Percentiles rank a stretch among this genome's conserved stretches.
These are phyloP conservation scores for Eulimnadia texana DNA, from an alignment of 1,140 invertebrate genomes.

Conservation along the genomic window DNA sequence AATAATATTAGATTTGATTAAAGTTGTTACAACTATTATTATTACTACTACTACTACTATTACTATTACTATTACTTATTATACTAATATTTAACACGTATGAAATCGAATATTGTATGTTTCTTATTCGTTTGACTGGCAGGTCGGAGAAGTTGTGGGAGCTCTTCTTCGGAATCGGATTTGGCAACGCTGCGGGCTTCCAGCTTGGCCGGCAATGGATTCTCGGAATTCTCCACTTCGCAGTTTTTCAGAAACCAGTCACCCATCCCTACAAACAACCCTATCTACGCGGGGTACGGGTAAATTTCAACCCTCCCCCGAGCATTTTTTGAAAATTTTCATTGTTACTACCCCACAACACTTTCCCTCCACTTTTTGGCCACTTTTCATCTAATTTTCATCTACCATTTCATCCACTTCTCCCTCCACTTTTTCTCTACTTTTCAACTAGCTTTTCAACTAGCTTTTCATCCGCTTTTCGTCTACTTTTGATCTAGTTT, in stretches of 20 bases:
- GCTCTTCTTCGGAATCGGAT: background rate
- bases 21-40: too few species aligned
- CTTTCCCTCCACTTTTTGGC: too few species aligned
- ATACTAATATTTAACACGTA: too few species aligned
- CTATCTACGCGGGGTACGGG: slow-evolving; percentile 5
- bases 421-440: background rate
- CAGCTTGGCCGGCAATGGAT: background rate
- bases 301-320: too few species aligned
- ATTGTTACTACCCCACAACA: too few species aligned
- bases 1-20: too few species aligned
- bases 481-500: background rate
- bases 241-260: slow-evolving; percentile 3
- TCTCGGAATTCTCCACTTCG: background rate
- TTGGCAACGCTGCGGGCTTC: slow-evolving; percentile 1
- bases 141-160: background rate
- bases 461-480: too few species aligned
- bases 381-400: background rate
- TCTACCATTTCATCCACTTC: background rate
- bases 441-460: background rate
- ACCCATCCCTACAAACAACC: slow-evolving; percentile 4
- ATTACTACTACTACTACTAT: too few species aligned
- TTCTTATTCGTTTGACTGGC: slow-evolving; percentile 41
- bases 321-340: background rate
- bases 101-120: background rate
- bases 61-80: too few species aligned